Evolutionary conservation across 2,888 invertebrate species (phyloP), one percentile per base, ranked within the genome.

Genomic region (Anaspis maculata): DNA sequence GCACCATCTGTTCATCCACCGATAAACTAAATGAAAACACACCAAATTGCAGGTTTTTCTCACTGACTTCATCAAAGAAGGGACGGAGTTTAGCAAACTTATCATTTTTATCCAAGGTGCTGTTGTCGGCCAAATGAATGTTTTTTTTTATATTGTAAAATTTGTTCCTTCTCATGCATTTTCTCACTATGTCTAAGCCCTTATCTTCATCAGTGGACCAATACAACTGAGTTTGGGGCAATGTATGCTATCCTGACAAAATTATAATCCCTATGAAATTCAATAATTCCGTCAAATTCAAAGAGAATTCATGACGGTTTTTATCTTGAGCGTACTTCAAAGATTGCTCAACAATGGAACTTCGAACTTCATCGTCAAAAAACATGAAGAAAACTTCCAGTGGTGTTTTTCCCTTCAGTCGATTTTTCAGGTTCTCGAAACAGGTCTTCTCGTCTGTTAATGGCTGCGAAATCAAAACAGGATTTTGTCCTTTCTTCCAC

Each of bases 41-140:
- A n/a, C 47, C 48, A 28, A 40, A 52, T 33, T 50, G 44, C 27
- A 45, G 10, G 29, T 34, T 33, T 32, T 42, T 44, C 33, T 45
- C 13, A 31, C 54, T 52, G 13, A 49, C 22, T 7, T 42, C 22
- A 35, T 52, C 40, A 25, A 49, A 40, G 30, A 52, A 32, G 14
- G 42, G 51, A 25, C 33, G 28, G 7, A 52, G 21, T 48, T 52
- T 53, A 21, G 45, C 34, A 43, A 49, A 51, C 41, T 48, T 51
- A 37, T 51, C 43, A 27, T 35, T 38, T 39, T 45, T 45, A 16
- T 51, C 39, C n/a, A 51, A 24, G 9, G 24, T 6, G 12, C 30
- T 21, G 27, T 46, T 48, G 25, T 51, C 41, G 4, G 44, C 36
- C 4, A 51, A 21, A 41, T 53, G 48, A 3, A 49, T 7, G 30